Base-by-base conservation (phyloP, 2,113 vertebrate genomes). In the Dolichallabes microphthalmus region DNA sequence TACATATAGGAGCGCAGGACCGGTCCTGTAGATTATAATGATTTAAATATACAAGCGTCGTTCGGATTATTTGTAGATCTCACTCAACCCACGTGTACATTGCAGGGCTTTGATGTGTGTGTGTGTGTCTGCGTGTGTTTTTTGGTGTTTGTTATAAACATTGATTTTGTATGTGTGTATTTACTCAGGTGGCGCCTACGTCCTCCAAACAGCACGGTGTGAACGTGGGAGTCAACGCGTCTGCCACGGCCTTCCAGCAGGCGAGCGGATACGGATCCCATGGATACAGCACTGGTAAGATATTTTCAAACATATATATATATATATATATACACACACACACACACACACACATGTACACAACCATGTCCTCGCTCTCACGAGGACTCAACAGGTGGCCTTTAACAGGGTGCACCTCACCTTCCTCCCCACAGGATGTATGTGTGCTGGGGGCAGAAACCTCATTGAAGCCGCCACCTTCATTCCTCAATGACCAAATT, bases 181-280 rank as follows among this genome's bases (percentile, higher is more conserved):
- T 76, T 27, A 30, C 55, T 19, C 87, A 98, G 98, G 97, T 99
- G 93, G 96, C 97, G 94, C 96, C 97, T 95, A 97, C 97, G 94
- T 98, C 98, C 93, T 97, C 97, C 87, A 99, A 99, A 92, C 98
- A 99, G 94, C 98, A 99, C 25, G 96, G 97, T 90, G 96, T 99
- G 94, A 99, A 97, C 93, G 97, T 99, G 76, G 96, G 97, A n/a
- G 97, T 99, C 90, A 98, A 97, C 12, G 96, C 98, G 60, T 97
- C 98, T 11, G 97, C 96, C 77, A 95, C 97, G 35, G 95, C 97
- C 74, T 99, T 99, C 89, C 98, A 98, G 88, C 98, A 99, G 94
- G 96, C 97, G 78, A 97, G 97, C 22, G 97, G 97, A 90, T 99
- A 99, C 9, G 96, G 97, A 91, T 97, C 97, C 88, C 98, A 98